Evolutionary conservation across 2,113 vertebrate species (phyloP).

Genomic region (Morphnarchus princeps): DNA sequence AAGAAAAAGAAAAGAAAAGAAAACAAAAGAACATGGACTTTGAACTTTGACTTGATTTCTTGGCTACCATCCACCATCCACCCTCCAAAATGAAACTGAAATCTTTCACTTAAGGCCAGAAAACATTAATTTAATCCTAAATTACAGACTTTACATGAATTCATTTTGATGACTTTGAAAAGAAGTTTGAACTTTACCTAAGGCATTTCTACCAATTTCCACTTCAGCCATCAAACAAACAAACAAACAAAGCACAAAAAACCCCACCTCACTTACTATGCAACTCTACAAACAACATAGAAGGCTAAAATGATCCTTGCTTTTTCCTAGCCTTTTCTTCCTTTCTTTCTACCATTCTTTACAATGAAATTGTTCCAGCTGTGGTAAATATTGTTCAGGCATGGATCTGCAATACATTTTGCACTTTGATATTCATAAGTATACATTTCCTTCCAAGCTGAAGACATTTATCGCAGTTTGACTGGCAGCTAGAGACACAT

Average conservation of each 20-base stretch:
- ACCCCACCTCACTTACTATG: background rate
- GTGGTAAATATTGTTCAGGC: background rate
- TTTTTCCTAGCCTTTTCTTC: background rate
- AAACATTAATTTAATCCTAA: background rate
- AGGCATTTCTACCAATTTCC: background rate
- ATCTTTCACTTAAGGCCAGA: background rate
- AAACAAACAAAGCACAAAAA: background rate
- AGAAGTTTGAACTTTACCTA: background rate
- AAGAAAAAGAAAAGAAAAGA: background rate
- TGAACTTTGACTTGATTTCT: background rate
- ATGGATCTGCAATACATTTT: background rate
- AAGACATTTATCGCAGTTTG: background rate
- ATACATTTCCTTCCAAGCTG: background rate
- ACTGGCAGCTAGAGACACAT: background rate
- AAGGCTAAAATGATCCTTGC: background rate
- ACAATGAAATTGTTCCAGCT: background rate
- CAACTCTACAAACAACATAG: background rate
- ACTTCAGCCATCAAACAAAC: background rate
- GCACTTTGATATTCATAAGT: conserved; percentile 20
- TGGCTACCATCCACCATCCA: background rate
- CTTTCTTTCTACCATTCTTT: background rate
- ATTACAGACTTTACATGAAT: background rate
- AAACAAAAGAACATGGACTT: background rate
- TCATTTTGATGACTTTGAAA: background rate
- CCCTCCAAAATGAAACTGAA: background rate